Evolutionary conservation across 2,113 vertebrate genomes (phyloP).

Genomic region (Willisornis vidua): DNA sequence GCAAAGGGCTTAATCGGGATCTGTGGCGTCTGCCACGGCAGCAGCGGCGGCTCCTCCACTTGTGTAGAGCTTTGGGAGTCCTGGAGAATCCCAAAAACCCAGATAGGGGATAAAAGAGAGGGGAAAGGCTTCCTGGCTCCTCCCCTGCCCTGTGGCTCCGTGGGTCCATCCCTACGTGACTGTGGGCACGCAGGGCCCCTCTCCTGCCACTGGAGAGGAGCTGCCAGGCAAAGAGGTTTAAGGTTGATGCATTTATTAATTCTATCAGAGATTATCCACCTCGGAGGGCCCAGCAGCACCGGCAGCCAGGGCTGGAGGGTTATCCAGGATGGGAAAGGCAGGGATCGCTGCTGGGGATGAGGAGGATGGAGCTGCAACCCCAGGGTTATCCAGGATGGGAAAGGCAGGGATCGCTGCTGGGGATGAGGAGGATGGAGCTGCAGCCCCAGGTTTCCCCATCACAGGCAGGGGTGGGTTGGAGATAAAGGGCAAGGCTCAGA

Average conservation of each 20-base stretch:
- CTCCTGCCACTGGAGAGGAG: neutral
- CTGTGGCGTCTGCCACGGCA: neutral
- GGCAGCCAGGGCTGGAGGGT: accelerated
- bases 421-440: neutral
- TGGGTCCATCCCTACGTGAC: neutral
- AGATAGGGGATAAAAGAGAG: neutral
- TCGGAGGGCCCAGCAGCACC: neutral
- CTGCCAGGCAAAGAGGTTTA: neutral
- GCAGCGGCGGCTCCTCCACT: accelerated
- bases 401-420: neutral
- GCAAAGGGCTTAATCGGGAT: neutral
- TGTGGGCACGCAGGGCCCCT: neutral
- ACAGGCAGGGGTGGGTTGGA: accelerated
- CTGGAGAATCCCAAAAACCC: neutral
- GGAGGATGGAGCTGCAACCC: neutral
- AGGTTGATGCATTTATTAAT: neutral
- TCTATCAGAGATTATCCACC: neutral
- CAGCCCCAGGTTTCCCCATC: neutral
- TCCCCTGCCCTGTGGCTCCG: neutral
- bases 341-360: neutral
- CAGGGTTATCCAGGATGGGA: neutral
- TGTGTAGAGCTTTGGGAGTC: neutral
- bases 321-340: neutral
- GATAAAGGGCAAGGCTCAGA: neutral
- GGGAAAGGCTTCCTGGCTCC: neutral